Base-by-base conservation (phyloP, 2,888 invertebrate species). In the Melitaea athalia region DNA sequence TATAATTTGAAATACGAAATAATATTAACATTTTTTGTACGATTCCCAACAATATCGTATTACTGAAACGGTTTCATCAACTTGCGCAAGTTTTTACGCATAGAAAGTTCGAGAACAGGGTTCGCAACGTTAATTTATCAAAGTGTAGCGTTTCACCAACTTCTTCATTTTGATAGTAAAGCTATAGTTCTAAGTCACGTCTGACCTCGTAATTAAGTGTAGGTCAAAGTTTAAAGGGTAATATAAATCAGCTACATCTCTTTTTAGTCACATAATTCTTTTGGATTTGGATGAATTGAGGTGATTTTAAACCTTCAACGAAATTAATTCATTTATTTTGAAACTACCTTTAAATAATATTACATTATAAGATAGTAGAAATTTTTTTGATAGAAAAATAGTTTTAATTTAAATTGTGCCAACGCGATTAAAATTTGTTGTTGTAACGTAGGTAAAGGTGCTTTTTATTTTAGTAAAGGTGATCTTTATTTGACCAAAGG, bases 151-250 rank as follows among this genome's bases (percentile, higher is more conserved):
- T 69, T 66, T 62, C 69, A 59, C 59, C 62, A 66, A 66, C 66
- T 69, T 62, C 42, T 43, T 38, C 59, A 64, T 64, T 59, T 47
- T 59, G 59, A 66, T 63, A 63, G 59, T 59, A 24, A 52, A 52
- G 24, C 31, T 59, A 53, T 61, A 72, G 64, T 69, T 71, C 49
- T 50, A 47, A 62, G 60, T 59, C 62, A 64, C 64, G 68, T 64
- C 62, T 64, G 64, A 67, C 67, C 62, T 67, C 67, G 67, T 64
- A 72, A 72, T 72, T 72, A 72, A 70, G 65, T 65, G 67, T 66
- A 64, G 50, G 57, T 57, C 63, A 59, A 67, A 71, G 69, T 68
- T 69, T 59, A 69, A 65, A 64, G 64, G 52, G 65, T 67, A 67
- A 66, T 50, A 71, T 71, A 66, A 67, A 71, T 69, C 64, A 66